phyloP scores from a whole-genome alignment of 1,140 invertebrate species.

The Monochamus saltuarius region DNA sequence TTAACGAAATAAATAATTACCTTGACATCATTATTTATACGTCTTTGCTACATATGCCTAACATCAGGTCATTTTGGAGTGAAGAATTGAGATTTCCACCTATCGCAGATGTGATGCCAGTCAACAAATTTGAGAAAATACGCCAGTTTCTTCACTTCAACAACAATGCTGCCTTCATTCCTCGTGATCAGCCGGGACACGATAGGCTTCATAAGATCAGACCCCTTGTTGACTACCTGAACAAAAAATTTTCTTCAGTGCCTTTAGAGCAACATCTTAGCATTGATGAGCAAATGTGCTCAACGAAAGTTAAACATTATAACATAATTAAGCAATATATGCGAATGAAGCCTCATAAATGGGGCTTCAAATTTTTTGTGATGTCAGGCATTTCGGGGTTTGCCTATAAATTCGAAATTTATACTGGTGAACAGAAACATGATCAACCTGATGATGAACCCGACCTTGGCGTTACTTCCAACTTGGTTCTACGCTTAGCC shows the following conservation, averaged over 20 bases:
- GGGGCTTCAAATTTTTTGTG: conserved; percentile 48
- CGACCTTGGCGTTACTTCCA: conserved; percentile 32
- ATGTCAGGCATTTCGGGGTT: conserved; percentile 24
- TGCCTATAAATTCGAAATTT: conserved; percentile 31
- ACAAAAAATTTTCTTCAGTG: conserved; percentile 44
- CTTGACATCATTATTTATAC: conserved; percentile 47
- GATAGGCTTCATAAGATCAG: conserved; percentile 49
- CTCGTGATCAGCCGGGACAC: conserved; percentile 30
- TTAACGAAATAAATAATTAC: conserved; percentile 22
- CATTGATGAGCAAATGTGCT: conserved; percentile 36
- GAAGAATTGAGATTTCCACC: conserved; percentile 42
- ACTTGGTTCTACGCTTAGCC: conserved; percentile 30
- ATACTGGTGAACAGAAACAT: conserved; percentile 17
- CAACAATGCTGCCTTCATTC: conserved; percentile 36
- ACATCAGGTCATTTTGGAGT: conserved; percentile 41
- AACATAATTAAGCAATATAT: conserved; percentile 38
- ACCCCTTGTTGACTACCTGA: conserved; percentile 47
- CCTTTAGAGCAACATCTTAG: conserved; percentile 22
- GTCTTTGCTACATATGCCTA: conserved; percentile 46
- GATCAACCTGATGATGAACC: conserved; percentile 6
- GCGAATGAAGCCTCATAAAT: conserved; percentile 50
- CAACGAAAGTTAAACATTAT: conserved; percentile 32
- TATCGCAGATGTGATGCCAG: conserved; percentile 43
- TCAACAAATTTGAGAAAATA: conserved; percentile 49
- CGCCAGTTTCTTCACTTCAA: conserved; percentile 44